Evolutionary conservation across 2,888 invertebrate species (phyloP).

Genomic region (Lepidocyrtoides sp.): DNA sequence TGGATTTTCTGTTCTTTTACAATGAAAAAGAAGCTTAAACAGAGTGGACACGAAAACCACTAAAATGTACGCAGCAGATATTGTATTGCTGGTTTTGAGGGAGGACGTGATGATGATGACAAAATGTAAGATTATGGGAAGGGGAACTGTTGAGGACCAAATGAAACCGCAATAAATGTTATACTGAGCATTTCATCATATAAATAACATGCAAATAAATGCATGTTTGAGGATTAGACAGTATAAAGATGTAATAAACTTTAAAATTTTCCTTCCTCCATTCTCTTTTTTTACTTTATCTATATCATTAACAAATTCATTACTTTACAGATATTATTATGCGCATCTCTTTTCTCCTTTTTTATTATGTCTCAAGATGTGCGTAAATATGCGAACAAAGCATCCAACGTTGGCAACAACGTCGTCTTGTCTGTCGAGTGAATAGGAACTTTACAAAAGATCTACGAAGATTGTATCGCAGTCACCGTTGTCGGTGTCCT

Average conservation of each 20-base stretch:
- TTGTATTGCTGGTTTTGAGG: background rate
- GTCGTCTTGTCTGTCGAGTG: background rate
- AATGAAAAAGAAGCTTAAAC: background rate
- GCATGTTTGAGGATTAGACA: conserved; percentile 6
- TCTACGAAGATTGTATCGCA: background rate
- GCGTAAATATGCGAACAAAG: too few species aligned
- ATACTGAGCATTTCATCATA: background rate
- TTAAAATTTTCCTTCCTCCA: conserved; percentile 4
- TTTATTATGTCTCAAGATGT: too few species aligned
- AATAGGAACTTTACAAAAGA: conserved; percentile 3
- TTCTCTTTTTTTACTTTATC: conserved; percentile 19
- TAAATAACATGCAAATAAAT: background rate
- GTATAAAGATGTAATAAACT: background rate
- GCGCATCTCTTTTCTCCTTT: background rate
- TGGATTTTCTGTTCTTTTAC: background rate
- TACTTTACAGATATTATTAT: background rate
- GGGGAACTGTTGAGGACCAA: background rate
- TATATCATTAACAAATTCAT: conserved; percentile 19
- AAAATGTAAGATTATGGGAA: conserved; percentile 13
- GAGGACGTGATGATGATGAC: conserved; percentile 1
- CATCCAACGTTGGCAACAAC: background rate
- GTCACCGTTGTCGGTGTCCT: background rate
- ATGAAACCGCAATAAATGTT: conserved; percentile 46
- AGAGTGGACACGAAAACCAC: background rate
- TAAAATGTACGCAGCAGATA: background rate